Evolutionary conservation across 2,888 invertebrate species (phyloP), one percentile per base, ranked within the genome.

Genomic region (Mythimna impura): DNA sequence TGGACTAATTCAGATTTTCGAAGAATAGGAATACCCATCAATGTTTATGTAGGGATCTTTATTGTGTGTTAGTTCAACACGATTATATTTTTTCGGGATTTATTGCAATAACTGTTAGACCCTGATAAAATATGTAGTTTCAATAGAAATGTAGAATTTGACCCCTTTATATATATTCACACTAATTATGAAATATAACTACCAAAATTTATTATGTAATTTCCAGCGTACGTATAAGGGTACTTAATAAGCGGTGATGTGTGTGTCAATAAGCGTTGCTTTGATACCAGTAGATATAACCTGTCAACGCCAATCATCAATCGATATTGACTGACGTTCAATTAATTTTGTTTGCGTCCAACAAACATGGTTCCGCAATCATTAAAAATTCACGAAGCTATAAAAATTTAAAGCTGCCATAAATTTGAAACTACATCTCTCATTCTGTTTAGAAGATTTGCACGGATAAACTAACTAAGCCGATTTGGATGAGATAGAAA

Each of bases 401-500:
- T 2, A 20, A 36, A 7, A 12, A 12, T 57, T 50, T 22, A n/a
- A 55, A 43, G 14, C 25, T 8, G 0, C 36, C 25, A 43, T 54
- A 22, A 34, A 80, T 36, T 58, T 12, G 14, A 74, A 80, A 74
- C 22, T 30, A 10, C 25, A 57, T 80, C 50, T 20, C 81, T 34
- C 10, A 22, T 2, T 62, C 30, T 50, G 1, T 54, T 50, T 7
- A 9, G 22, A 40, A 76, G 25, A 34, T 81, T 47, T 14, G 20
- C 14, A 14, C 34, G 55, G 40, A 52, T 76, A 52, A 81, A 81
- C 67, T 40, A 81, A 50, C 81, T 77, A 77, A 77, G 82, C 69
- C 78, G 69, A 77, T 68, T 81, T 77, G 77, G 68, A 77, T 81
- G 77, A 77, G 77, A 25, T 47, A 76, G 30, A 50, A 52, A 60